Evolutionary conservation across 2,888 invertebrate species (phyloP).

Genomic region (Spicauda simplicius): DNA sequence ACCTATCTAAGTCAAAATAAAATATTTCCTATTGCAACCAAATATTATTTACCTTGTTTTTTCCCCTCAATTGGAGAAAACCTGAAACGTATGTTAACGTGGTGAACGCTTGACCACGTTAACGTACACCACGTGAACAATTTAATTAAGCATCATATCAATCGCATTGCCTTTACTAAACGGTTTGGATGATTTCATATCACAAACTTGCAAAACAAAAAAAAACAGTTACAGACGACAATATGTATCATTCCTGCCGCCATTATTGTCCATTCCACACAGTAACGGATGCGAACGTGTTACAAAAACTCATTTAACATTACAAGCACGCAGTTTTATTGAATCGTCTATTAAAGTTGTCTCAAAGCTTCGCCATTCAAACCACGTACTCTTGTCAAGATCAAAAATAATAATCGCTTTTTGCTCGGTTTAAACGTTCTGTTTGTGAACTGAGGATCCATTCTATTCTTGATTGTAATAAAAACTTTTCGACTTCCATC

Average conservation of each 20-base stretch:
- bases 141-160: too few relatives aligned
- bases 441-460: neutral
- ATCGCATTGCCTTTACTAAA: too few relatives aligned
- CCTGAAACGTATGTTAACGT: too few relatives aligned
- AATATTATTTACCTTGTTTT: too few relatives aligned
- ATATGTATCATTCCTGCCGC: neutral
- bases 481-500: neutral
- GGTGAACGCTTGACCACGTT: too few relatives aligned
- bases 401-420: neutral
- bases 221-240: too few relatives aligned
- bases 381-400: slow-evolving; percentile 9
- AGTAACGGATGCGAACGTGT: neutral
- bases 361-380: slow-evolving; percentile 1
- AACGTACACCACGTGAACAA: too few relatives aligned
- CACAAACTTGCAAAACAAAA: too few relatives aligned
- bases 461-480: neutral
- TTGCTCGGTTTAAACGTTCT: slow-evolving; percentile 1
- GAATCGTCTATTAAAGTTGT: slow-evolving; percentile 18
- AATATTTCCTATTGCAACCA: too few relatives aligned
- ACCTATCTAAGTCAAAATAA: too few relatives aligned
- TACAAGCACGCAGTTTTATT: slow-evolving; percentile 3
- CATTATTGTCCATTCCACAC: neutral
- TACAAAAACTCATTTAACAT: slow-evolving; percentile 2
- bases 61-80: too few relatives aligned
- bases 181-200: too few relatives aligned